A percentile compares a stretch with the other conserved stretches of the same genome.
phyloP scores from a whole-genome alignment of 1,140 invertebrate genomes.

The Lepidurus couesii region DNA sequence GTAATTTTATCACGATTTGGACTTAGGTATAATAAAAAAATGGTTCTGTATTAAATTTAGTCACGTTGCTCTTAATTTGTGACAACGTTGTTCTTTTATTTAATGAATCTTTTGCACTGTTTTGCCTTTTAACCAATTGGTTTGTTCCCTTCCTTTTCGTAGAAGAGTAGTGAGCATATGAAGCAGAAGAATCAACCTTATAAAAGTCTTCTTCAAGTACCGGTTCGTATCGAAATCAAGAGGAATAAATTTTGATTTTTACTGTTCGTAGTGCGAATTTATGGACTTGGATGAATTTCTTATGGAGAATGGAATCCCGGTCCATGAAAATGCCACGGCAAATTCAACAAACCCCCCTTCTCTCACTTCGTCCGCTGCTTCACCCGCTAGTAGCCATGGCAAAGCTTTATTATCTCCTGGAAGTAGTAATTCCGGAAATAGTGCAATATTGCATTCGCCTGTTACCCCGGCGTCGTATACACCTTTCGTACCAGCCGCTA shows the following conservation, averaged over 20 bases:
- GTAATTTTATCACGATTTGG: too few species aligned
- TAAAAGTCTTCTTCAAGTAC: not conserved
- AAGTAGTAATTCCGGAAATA: not conserved
- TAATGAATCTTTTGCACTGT: not conserved
- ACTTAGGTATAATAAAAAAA: too few species aligned
- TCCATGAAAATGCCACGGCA: constrained; percentile 57
- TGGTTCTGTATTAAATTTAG: too few species aligned
- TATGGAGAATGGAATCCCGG: constrained; percentile 83
- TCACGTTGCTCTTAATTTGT: too few species aligned
- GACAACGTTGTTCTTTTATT: not conserved
- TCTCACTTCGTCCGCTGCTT: not conserved
- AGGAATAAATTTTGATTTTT: constrained; percentile 27
- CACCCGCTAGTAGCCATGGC: not conserved
- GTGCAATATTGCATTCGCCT: not conserved
- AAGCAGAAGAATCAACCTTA: not conserved
- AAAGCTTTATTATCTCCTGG: not conserved
- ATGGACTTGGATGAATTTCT: constrained; percentile 95
- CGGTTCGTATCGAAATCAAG: constrained; percentile 25
- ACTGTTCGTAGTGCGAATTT: constrained; percentile 58
- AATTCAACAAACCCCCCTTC: not conserved
- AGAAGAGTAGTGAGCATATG: constrained; percentile 27
- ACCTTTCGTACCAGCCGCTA: not conserved
- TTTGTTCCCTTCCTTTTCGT: constrained; percentile 1
- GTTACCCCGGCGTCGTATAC: not conserved
- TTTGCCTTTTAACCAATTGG: not conserved